Conservation (phyloP, 2,888 invertebrate species). For the Xestia c-nigrum region DNA sequence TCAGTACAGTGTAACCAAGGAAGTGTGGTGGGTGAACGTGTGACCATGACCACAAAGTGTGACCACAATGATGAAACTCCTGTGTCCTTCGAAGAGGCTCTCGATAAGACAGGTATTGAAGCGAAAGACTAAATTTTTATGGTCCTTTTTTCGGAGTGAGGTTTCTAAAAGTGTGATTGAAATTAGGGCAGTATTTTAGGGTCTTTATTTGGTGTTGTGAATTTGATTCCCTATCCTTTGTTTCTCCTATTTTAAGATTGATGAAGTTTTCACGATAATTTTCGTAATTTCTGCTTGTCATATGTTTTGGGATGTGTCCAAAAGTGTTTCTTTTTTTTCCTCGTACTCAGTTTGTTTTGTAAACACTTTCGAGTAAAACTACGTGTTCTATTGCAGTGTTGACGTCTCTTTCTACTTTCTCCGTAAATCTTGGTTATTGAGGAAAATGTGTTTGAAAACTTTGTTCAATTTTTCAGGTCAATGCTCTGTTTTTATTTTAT, state of each 20-base stretch:
- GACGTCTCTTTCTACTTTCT: slow-evolving; percentile 20
- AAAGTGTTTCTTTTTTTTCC: slow-evolving; percentile 29
- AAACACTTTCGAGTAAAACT: slow-evolving; percentile 42
- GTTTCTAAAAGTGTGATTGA: background rate
- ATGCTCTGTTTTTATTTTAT: slow-evolving; percentile 18
- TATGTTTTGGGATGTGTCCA: slow-evolving; percentile 55
- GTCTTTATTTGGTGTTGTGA: background rate
- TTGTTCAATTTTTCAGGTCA: slow-evolving; percentile 17
- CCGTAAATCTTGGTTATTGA: slow-evolving; percentile 5
- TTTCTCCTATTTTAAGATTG: background rate
- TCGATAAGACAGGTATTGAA: slow-evolving; percentile 80
- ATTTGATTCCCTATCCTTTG: slow-evolving; percentile 24
- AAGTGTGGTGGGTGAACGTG: slow-evolving; percentile 65
- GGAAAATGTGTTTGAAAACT: slow-evolving; percentile 5
- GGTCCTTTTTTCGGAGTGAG: background rate
- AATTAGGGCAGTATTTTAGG: background rate
- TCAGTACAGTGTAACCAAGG: slow-evolving; percentile 76
- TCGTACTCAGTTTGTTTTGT: slow-evolving; percentile 45
- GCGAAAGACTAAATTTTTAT: background rate
- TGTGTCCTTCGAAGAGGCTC: slow-evolving; percentile 81
- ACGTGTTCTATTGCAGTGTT: slow-evolving; percentile 28
- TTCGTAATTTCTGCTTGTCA: slow-evolving; percentile 49
- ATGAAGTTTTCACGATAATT: slow-evolving; percentile 27
- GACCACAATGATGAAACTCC: slow-evolving; percentile 62
- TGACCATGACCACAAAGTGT: slow-evolving; percentile 51